Evolutionary conservation across 2,113 vertebrate genomes (phyloP).

Genomic region (Quiscalus mexicanus): DNA sequence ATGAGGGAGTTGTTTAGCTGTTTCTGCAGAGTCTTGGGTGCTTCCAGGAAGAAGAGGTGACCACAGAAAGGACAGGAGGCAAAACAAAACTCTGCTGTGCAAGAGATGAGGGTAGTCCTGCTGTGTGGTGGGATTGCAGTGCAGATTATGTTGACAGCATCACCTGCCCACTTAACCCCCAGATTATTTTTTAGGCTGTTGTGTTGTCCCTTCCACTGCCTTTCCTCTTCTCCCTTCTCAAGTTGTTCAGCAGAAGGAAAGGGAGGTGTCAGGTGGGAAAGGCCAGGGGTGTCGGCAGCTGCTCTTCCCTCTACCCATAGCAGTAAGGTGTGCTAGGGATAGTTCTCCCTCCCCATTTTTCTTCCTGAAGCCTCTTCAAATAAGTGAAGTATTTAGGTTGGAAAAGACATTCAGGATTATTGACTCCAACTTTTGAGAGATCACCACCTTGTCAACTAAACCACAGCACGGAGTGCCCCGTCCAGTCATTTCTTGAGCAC

Average conservation of each 20-base stretch:
- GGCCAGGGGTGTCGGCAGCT: not conserved
- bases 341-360: not conserved
- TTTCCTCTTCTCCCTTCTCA: not conserved
- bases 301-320: not conserved
- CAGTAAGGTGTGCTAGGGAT: fast-evolving
- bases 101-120: fast-evolving
- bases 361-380: not conserved
- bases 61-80: not conserved
- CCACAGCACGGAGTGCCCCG: not conserved
- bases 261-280: not conserved
- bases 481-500: not conserved
- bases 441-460: not conserved
- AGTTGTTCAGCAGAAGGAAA: not conserved
- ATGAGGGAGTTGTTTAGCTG: not conserved
- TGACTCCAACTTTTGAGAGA: not conserved
- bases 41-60: not conserved
- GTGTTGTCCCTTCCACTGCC: not conserved
- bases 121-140: not conserved
- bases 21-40: not conserved
- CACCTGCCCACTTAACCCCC: not conserved
- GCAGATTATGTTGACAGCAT: not conserved
- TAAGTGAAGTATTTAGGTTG: not conserved
- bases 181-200: not conserved
- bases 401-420: not conserved
- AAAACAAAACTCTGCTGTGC: not conserved